These are phyloP conservation scores for Lycophotia porphyrea DNA, from an alignment of 2,888 invertebrate genomes.

Conservation along the genomic window DNA sequence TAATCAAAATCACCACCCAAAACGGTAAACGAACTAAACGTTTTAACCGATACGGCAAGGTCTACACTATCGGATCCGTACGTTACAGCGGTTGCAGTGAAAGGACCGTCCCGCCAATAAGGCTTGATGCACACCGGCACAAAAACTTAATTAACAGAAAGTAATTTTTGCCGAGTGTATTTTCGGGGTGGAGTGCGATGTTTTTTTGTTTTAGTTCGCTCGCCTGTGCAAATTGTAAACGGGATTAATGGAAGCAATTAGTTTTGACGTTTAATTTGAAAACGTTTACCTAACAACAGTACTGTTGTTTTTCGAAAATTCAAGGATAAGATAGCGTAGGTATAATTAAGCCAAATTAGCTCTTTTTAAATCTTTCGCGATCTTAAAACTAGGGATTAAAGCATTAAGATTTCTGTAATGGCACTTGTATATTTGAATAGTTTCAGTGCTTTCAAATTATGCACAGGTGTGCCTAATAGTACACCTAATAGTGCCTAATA, in stretches of 20 bases:
- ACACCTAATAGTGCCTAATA: too few relatives aligned
- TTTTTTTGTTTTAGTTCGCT: constrained; percentile 39
- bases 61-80: constrained; percentile 36
- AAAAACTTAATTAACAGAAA: constrained; percentile 51
- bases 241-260: constrained; percentile 42
- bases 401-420: too few relatives aligned
- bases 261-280: constrained; percentile 29
- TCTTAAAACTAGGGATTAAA: neutral
- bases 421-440: too few relatives aligned
- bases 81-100: constrained; percentile 45
- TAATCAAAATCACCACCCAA: neutral
- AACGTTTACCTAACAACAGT: constrained; percentile 14
- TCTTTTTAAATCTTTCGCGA: neutral
- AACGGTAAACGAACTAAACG: constrained; percentile 21
- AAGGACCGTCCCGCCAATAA: constrained; percentile 34
- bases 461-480: too few relatives aligned
- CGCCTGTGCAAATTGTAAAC: constrained; percentile 32
- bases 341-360: neutral
- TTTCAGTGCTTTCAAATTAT: too few relatives aligned
- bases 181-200: constrained; percentile 34
- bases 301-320: neutral
- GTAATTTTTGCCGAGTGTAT: constrained; percentile 43
- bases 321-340: too few relatives aligned
- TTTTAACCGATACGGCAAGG: constrained; percentile 21
- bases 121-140: constrained; percentile 31